Evolutionary conservation across 2,797 vertebrate genomes (phyloP), one percentile per base, ranked within the genome.

Genomic region (Smutsia gigantea): DNA sequence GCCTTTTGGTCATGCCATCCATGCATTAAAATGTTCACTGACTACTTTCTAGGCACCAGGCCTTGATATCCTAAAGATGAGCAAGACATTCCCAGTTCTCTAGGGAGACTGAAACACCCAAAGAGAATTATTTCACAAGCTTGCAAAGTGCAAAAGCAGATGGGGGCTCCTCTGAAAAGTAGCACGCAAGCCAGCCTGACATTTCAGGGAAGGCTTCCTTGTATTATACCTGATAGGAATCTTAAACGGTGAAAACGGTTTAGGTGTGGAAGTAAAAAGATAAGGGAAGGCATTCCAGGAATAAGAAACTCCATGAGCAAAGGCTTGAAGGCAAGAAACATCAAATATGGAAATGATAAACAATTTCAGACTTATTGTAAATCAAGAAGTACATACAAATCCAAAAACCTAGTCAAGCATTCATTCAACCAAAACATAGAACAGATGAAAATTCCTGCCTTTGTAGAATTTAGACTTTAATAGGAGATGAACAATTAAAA

Each of bases 291-390:
- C 68, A 92, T 75, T 83, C 42, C n/a, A 94, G 34, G 66, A 29
- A 87, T 11, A 87, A 84, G 37, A 66, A 66, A 34, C 10, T 81
- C 37, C 27, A 75, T 29, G 53, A 94, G 29, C 53, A 85, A 87
- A 93, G 11, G 19, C 46, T 53, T 84, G 31, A 18, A 75, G 29
- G 25, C 53, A 95, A 95, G 77, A 97, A 84, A 79, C 31, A 86
- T 64, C 37, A 79, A 63, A 87, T 3, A 83, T 14, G 17, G 15
- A 91, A 93, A 93, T 21, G n/a, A 93, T 42, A 78, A 96, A 77
- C 64, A 83, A 88, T 39, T 89, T 89, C 19, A 53, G 19, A 85
- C 15, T 46, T n/a, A 93, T 29, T 64, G 14, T 3, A 85, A 88
- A 77, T 89, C 39, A 89, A 55, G 51, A 55, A 83, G 90, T 61